phyloP scores from a whole-genome alignment of 1,140 invertebrate species.

The Halotydeus destructor region DNA sequence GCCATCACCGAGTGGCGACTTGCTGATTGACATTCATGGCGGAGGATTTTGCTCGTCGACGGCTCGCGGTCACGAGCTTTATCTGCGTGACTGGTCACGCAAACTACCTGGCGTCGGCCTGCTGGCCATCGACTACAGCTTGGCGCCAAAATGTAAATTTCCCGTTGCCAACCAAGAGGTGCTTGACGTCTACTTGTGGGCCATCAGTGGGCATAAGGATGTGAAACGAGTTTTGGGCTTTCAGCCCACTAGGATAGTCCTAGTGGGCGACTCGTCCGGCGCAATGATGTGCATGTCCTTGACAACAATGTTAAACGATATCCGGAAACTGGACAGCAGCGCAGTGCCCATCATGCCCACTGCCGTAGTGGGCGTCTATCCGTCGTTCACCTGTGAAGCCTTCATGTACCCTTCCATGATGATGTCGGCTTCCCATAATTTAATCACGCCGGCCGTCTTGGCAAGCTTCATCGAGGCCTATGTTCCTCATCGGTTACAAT shows the following conservation, averaged over 20 bases:
- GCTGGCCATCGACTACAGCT: slow-evolving; percentile 82
- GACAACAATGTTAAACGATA: slow-evolving; percentile 34
- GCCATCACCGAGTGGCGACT: too few relatives aligned
- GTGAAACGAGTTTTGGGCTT: slow-evolving; percentile 24
- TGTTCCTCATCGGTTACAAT: too few relatives aligned
- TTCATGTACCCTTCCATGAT: too few relatives aligned
- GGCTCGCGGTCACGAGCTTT: too few relatives aligned
- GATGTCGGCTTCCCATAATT: too few relatives aligned
- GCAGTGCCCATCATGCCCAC: too few relatives aligned
- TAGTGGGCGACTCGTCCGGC: slow-evolving; percentile 69
- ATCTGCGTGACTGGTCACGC: not conserved
- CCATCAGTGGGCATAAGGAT: slow-evolving; percentile 27
- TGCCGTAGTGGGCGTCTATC: too few relatives aligned
- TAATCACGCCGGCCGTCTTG: slow-evolving; percentile 1
- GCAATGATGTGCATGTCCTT: slow-evolving; percentile 66
- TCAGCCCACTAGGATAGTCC: slow-evolving; percentile 21
- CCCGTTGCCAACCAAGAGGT: slow-evolving; percentile 75
- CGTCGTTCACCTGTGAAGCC: too few relatives aligned
- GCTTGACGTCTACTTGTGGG: slow-evolving; percentile 82
- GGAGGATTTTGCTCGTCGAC: too few relatives aligned
- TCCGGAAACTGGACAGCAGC: too few relatives aligned
- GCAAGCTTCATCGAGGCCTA: slow-evolving; percentile 4
- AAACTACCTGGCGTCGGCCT: slow-evolving; percentile 36
- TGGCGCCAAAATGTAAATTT: slow-evolving; percentile 38
- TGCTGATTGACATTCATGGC: too few relatives aligned